Base-by-base conservation (phyloP, 1,140 invertebrate species). In the Drosophila micromelanica region DNA sequence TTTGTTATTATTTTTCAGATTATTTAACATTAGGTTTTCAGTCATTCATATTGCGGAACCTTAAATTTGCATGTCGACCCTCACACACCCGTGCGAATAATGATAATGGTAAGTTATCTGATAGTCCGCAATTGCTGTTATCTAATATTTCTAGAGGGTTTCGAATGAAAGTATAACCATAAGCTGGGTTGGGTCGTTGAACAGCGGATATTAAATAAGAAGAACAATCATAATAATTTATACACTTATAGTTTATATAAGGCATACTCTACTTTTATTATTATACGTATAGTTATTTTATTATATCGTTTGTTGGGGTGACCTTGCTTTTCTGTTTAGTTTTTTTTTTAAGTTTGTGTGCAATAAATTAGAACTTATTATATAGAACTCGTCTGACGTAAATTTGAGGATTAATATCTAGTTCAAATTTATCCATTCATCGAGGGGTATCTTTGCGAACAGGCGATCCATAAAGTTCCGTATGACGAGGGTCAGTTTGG, bases 381-480 rank as follows among this genome's bases (percentile, higher is more conserved):
- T 45, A 51, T 73, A 56, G 49, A 20, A 75, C 30, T 32, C 56
- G 17, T 56, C 27, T 20, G 48, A 32, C n/a, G 37, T 32, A 15
- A 17, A 13, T 15, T 27, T 42, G 32, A 57, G 42, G 42, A 42
- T 1, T 2, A 35, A 12, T 57, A 11, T 60, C 65, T 90, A 91
- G 59, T 91, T 90, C 2, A 91, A 60, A 70, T 91, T 87, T 48
- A 91, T 87, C 95, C 95, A 96, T 43, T 95, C 94, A 70, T 97
- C 95, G 76, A 96, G 95, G 1, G 96, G 96, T 49, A 97, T 95
- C 90, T 95, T 94, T 3, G 94, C 93, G 59, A 97, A 96, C 9
- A 97, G 92, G 72, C 94, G 95, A 74, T 96, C 94, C 15, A 96
- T 94, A 82, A 97, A 97, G 48, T 94, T 93, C 9, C 94, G 94